Evolutionary conservation across 1,140 invertebrate species (phyloP).

Genomic region (Conus ventricosus): DNA sequence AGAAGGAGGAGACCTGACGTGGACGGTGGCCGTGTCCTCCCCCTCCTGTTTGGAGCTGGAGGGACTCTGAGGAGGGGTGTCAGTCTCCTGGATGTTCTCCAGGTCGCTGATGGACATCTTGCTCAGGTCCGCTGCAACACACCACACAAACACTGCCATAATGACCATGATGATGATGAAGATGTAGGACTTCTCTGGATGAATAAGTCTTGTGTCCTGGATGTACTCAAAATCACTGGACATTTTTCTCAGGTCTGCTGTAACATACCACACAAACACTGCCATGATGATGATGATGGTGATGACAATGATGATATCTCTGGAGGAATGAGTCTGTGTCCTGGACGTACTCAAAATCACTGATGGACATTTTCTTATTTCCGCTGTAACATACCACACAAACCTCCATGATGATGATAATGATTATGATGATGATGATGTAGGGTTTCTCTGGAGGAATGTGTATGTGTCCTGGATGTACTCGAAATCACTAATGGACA

Average conservation of each 20-base stretch:
- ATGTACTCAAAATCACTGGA: no score
- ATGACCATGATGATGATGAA: neutral
- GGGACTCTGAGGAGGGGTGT: constrained; percentile 73
- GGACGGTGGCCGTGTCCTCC: constrained; percentile 50
- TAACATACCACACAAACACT: no score
- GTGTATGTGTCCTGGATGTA: constrained; percentile 72
- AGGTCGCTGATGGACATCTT: constrained; percentile 74
- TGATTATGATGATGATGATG: no score
- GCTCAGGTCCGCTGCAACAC: constrained; percentile 68
- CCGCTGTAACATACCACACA: no score
- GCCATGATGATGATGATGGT: no score
- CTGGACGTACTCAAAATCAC: constrained; percentile 72
- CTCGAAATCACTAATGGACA: constrained; percentile 72
- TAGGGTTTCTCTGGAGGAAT: constrained; percentile 60
- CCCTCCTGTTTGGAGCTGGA: constrained; percentile 47
- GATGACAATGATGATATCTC: constrained; percentile 26
- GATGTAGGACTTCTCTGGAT: no score
- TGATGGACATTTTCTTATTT: constrained; percentile 59
- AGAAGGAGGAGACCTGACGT: constrained; percentile 55
- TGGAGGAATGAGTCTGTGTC: constrained; percentile 72
- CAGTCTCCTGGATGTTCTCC: constrained; percentile 74
- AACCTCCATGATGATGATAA: no score
- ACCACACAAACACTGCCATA: neutral
- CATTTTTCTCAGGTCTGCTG: no score
- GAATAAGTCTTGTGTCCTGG: no score